Conservation (phyloP, 2,113 vertebrate genomes). For the Polyodon spathula region DNA sequence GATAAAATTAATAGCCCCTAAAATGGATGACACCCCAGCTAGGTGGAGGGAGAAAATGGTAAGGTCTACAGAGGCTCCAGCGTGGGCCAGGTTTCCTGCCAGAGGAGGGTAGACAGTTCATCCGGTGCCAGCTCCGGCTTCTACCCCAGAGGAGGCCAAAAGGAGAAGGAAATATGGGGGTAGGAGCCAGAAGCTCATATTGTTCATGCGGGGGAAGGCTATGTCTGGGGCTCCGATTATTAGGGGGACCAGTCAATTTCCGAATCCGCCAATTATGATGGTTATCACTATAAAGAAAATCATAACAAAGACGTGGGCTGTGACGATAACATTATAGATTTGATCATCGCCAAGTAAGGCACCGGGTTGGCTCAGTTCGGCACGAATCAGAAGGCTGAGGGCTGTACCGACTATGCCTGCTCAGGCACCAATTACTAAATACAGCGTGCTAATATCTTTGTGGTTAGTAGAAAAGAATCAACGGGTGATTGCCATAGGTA, state of each 20-base stretch:
- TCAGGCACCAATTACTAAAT: slow-evolving; percentile 37
- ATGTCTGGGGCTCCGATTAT: slow-evolving; percentile 35
- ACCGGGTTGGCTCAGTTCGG: slow-evolving; percentile 28
- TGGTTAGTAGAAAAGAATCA: slow-evolving; percentile 45
- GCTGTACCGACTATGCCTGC: slow-evolving; percentile 30
- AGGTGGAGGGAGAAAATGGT: slow-evolving; percentile 23
- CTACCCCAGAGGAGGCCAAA: slow-evolving; percentile 18
- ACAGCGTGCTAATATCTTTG: slow-evolving; percentile 38
- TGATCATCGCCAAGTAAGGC: slow-evolving; percentile 19
- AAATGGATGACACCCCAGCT: slow-evolving; percentile 17
- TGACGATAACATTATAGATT: slow-evolving; percentile 32
- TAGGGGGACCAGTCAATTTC: slow-evolving; percentile 26
- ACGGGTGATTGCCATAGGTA: slow-evolving; percentile 33
- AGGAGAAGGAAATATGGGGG: slow-evolving; percentile 26
- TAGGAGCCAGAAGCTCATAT: slow-evolving; percentile 28
- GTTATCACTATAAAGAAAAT: slow-evolving; percentile 37
- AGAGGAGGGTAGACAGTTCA: slow-evolving; percentile 30
- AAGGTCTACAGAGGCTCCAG: slow-evolving; percentile 23
- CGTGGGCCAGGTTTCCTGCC: slow-evolving; percentile 16
- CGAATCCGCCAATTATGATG: slow-evolving; percentile 31
- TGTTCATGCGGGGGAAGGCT: slow-evolving; percentile 33
- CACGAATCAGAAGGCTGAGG: slow-evolving; percentile 25
- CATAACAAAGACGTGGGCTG: slow-evolving; percentile 30
- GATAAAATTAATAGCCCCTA: slow-evolving; percentile 30
- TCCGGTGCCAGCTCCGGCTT: slow-evolving; percentile 24